Base-by-base conservation (phyloP, 2,113 vertebrate genomes). In the Apteryx mantelli region DNA sequence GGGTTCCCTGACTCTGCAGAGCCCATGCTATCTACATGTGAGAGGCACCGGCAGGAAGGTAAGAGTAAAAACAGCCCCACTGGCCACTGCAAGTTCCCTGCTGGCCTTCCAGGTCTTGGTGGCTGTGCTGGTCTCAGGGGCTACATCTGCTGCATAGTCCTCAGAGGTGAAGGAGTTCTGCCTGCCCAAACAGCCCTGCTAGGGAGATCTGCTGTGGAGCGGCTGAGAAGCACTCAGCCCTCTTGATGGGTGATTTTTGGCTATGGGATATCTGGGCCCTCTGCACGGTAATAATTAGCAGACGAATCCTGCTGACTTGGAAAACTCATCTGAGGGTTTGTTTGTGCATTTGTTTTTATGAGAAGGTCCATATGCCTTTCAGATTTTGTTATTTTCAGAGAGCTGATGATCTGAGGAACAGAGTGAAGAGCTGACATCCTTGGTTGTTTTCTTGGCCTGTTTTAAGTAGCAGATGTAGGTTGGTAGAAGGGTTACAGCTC, bases 271-370 rank as follows among this genome's bases (percentile, higher is more conserved):
- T 64, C 55, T 24, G 26, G 73, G 38, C 55, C 55, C 40, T 91
- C 93, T 93, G 96, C 92, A 82, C 36, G 10, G 68, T 90, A 94
- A 94, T 96, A 96, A 96, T 94, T 88, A 96, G 94, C 95, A 97
- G 96, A 46, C 82, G 86, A 91, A 94, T 93, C 95, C 94, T 88
- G 93, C 95, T 96, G 96, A 93, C 82, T 96, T 3, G 18, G 93
- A 93, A 94, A 96, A 94, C 85, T 84, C 91, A 86, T 96, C 73
- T 91, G 88, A 88, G 80, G 85, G 84, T 94, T 93, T 97, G 95
- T 97, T 96, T 95, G 93, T 81, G 73, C 95, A 81, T 96, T 97
- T 97, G 88, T 89, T 97, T 97, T 96, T 95, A 96, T 96, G 94
- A 96, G 94, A 88, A 86, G 85, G 91, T 91, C 96, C 96, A 97